Base-by-base conservation (phyloP, 2,113 vertebrate genomes). In the Clinocottus analis region DNA sequence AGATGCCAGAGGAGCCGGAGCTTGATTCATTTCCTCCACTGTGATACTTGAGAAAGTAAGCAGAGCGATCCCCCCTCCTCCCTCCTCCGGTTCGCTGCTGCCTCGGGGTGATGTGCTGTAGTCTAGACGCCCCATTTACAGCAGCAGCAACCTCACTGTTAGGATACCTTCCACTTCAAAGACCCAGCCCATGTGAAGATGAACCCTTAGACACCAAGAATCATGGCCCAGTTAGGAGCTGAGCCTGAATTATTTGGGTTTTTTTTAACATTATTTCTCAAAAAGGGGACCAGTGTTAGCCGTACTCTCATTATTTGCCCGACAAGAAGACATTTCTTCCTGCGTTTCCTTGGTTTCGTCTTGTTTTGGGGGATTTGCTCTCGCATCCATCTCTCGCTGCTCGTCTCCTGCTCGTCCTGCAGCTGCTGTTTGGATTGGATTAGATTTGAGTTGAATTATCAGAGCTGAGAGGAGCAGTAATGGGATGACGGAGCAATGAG, bases 371-470 rank as follows among this genome's bases (percentile, higher is more conserved):
- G 39, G 35, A 75, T 83, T 75, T 55, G 71, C 65, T 25, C 58
- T 25, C 74, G 67, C 90, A 85, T 74, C 29, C 64, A 77, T 87
- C 63, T 85, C 64, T n/a, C n/a, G n/a, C 68, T 17, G 21, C 75
- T 83, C n/a, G n/a, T n/a, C n/a, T n/a, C n/a, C n/a, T n/a, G n/a
- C n/a, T n/a, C n/a, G n/a, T n/a, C n/a, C 27, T 75, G 55, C 83
- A 91, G 88, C 86, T 87, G 83, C 77, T 62, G 59, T 76, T 90
- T 58, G 77, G 83, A 86, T 89, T 89, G 76, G 89, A 87, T 90
- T 89, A 86, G 72, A 78, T 35, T 79, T 62, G 66, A 89, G 80
- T 64, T 77, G 76, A 91, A 79, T 88, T 69, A 89, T 77, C 74
- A 79, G 76, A 77, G 85, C 81, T 82, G 77, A 89, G 79, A 87